Evolutionary conservation across 2,113 vertebrate genomes (phyloP), one percentile per base, ranked within the genome.

Genomic region (Scopus umbretta): DNA sequence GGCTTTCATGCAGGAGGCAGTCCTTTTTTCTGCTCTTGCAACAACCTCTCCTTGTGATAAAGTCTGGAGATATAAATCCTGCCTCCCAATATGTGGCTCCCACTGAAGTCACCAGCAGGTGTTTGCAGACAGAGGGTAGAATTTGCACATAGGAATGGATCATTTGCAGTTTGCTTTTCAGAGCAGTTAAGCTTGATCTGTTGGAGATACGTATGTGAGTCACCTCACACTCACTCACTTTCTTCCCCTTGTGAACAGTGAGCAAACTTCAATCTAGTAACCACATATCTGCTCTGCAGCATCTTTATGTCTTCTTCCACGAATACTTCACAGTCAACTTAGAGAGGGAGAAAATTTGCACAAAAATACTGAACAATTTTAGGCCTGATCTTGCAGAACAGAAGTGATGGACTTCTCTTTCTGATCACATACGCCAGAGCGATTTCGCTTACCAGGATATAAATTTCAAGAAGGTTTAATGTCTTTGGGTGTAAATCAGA

Each of bases 171-270:
- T 97, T 94, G 79, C 74, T 91, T 94, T 96, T 87, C 93, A 90
- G 74, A 93, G 95, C 42, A 82, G 95, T 73, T 96, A 94, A 90
- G 81, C 75, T 67, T 96, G 94, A 97, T 97, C 74, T 96, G 66
- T 92, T 95, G 45, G 71, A 92, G 94, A 94, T 73, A 91, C 5
- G 34, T 32, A 72, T 7, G 13, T 95, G 96, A 97, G 81, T 97
- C 94, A 97, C 94, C 91, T 96, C 71, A 92, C 71, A 27, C 73
- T 94, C 88, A 78, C 63, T 80, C 38, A 20, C 80, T 94, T 92
- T 95, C 84, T 71, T 85, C 55, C 59, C 50, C 45, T 93, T 62
- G 38, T 93, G 79, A 96, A 80, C 43, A 84, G 87, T 23, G 63
- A 95, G 47, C 63, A 80, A 86, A 80, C 45, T 91, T 95, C 71